These are phyloP conservation scores for Falco columbarius DNA, from an alignment of 2,797 vertebrate species.

Conservation along the genomic window DNA sequence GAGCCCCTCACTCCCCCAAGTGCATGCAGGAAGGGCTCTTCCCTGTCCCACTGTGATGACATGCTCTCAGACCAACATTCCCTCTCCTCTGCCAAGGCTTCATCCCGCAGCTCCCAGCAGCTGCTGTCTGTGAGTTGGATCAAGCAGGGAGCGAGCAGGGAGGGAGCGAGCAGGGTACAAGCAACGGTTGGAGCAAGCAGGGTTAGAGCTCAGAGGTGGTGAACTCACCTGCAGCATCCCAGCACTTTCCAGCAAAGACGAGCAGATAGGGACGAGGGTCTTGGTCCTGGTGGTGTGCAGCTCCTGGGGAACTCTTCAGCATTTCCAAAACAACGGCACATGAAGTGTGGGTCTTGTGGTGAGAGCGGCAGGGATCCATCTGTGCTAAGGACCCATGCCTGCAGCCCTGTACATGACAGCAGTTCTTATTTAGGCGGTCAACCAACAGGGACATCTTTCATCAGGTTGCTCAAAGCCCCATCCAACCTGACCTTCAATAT, in stretches of 20 bases:
- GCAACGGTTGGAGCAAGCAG: not conserved
- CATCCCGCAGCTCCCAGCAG: not conserved
- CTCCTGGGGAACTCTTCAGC: not conserved
- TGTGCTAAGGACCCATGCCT: rapidly evolving
- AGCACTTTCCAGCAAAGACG: not conserved
- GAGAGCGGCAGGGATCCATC: not conserved
- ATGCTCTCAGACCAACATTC: not conserved
- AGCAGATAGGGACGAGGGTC: not conserved
- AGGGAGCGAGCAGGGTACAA: not conserved
- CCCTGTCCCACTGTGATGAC: rapidly evolving
- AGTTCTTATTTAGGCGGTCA: not conserved
- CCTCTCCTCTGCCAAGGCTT: not conserved
- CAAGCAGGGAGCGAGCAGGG: not conserved
- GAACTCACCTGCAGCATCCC: not conserved
- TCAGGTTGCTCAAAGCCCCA: not conserved
- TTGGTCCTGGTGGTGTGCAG: not conserved
- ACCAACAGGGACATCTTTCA: not conserved
- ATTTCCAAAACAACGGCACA: not conserved
- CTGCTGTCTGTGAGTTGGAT: not conserved
- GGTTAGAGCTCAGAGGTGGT: not conserved
- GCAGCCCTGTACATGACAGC: not conserved
- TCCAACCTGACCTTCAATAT: not conserved
- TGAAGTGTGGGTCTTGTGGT: not conserved
- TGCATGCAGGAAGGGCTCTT: not conserved
- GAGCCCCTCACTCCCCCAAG: no score